Evolutionary conservation across 2,797 vertebrate species (phyloP), one percentile per base, ranked within the genome.

Genomic region (Semaprochilodus insignis): DNA sequence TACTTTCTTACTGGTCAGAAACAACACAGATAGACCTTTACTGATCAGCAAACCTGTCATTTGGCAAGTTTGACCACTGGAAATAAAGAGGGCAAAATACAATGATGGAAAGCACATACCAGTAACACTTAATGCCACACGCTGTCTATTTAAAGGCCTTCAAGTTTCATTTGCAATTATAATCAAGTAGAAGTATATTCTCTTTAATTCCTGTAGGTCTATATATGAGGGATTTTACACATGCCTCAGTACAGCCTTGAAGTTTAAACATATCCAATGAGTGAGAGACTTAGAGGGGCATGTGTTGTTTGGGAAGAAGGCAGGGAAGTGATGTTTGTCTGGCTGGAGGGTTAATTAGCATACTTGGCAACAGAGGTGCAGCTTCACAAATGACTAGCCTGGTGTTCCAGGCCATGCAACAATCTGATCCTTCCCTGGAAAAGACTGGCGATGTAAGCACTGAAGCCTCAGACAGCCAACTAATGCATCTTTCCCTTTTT

Each of bases 81-180:
- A 48, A 48, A 48, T 10, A 48, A 48, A 2, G 44, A 2, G 44
- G 44, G 19, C 1, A 54, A 52, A 52, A 10, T 52, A 0, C 17
- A 21, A 19, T 57, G 10, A 19, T 27, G 66, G 54, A 75, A 25
- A 78, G 17, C 55, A 25, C 62, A 51, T 15, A 19, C 36, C 25
- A 78, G 48, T 51, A 85, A 84, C 51, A 78, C 34, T 8, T 77
- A 80, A 78, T 76, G 83, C 40, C 69, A 85, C 69, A 27, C 67
- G 67, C 75, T 82, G 83, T 70, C 80, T 84, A 69, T 80, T 86
- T 81, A 81, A 85, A 72, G 80, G 73, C 77, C 60, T 85, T 86
- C 78, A 85, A 87, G 84, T 83, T 85, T 88, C 62, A 54, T 74
- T 84, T 70, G 78, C 77, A 83, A 84, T 75, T 67, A 83, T 19